Base-by-base conservation (phyloP, 2,797 vertebrate species). In the Syngnathus acus region DNA sequence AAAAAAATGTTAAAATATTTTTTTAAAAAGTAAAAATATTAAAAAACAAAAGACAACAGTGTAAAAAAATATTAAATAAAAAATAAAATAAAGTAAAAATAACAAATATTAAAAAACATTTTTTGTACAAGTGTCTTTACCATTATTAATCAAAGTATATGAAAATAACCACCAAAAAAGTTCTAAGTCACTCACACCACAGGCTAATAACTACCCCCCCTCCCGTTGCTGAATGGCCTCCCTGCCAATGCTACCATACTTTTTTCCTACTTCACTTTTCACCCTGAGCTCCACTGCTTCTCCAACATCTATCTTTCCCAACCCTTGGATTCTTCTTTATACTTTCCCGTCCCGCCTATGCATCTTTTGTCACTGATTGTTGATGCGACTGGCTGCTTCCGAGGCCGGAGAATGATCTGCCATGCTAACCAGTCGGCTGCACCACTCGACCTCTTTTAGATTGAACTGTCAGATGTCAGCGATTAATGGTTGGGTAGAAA, bases 391-490 rank as follows among this genome's bases (percentile, higher is more conserved):
- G 94, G 95, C 92, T 97, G 96, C 94, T 92, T 94, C 92, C 91
- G 89, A 94, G 32, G 94, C 95, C 94, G 94, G 92, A 94, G 97
- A 96, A 98, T 98, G 95, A 95, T 95, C 94, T 94, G 94, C 93
- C 94, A 93, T 94, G 94, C 95, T 94, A 87, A 84, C 84, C 84
- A 85, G 82, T 78, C 74, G 81, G 77, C 83, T 82, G 83, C 82
- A 82, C 79, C 53, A 66, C 80, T 86, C 70, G 64, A 79, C 82
- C 85, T 77, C 91, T 93, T 92, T 92, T 93, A 98, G 96, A 99
- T 99, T 98, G 97, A 99, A 98, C 96, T 99, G 97, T 98, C 97
- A 99, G 93, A 95, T 97, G 96, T 96, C 95, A 97, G 95, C 92
- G 94, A 99, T 98, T 98, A 94, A 99, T 99, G 96, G 93, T 91